These are phyloP conservation scores for Ornithoptera priamus DNA, from an alignment of 2,888 invertebrate species.

Conservation along the genomic window DNA sequence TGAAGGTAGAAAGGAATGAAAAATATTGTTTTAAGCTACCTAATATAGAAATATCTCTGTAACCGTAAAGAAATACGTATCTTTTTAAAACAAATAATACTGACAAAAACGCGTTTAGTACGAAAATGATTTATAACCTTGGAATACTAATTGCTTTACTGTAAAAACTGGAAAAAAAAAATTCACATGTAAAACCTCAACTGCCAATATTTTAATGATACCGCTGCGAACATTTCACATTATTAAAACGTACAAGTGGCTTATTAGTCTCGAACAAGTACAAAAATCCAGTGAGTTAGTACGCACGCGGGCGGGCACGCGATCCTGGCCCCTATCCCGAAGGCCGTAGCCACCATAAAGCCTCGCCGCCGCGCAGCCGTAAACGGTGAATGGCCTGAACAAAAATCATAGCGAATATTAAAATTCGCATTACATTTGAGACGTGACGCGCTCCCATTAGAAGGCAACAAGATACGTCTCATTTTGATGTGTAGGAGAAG, in stretches of 20 bases:
- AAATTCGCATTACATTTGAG: conserved; percentile 50
- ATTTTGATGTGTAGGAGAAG: conserved; percentile 49
- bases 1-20: no score
- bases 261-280: conserved; percentile 63
- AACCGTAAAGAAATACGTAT: no score
- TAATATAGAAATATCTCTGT: no score
- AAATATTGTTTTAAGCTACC: no score
- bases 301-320: conserved; percentile 36
- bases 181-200: conserved; percentile 12
- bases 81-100: no score
- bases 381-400: conserved; percentile 33
- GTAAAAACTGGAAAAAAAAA: conserved; percentile 13
- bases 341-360: conserved; percentile 14
- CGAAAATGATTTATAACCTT: neutral
- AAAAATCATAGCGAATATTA: conserved; percentile 59
- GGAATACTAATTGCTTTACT: conserved; percentile 17
- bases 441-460: conserved; percentile 60
- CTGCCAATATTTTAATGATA: conserved; percentile 44
- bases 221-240: conserved; percentile 43
- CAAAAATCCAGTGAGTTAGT: conserved; percentile 26
- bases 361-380: conserved; percentile 4
- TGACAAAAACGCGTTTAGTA: no score
- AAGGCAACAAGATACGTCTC: conserved; percentile 58
- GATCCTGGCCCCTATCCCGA: conserved; percentile 27
- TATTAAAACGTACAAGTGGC: conserved; percentile 64